These are phyloP conservation scores for Trematocara marginatum DNA, from an alignment of 2,113 vertebrate species.

Conservation along the genomic window DNA sequence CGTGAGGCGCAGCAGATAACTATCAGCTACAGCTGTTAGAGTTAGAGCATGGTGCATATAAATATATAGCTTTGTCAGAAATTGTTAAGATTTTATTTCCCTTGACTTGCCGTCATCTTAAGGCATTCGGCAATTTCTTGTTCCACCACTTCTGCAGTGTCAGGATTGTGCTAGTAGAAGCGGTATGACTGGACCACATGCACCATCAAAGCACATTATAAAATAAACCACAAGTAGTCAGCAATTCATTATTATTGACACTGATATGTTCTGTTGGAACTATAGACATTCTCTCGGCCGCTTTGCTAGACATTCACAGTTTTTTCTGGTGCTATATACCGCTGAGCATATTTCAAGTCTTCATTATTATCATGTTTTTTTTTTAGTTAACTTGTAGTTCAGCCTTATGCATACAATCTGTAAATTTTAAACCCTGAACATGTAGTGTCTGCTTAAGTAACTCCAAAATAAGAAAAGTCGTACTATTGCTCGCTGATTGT, in stretches of 20 bases:
- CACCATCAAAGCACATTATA: not conserved
- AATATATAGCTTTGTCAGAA: not conserved
- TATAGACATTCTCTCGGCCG: rapidly evolving
- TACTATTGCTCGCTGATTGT: not conserved
- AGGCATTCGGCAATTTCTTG: not conserved
- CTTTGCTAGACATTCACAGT: not conserved
- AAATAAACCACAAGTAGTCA: not conserved
- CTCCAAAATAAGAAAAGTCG: not conserved
- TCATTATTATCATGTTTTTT: not conserved
- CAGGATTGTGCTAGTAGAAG: not conserved
- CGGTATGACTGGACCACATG: not conserved
- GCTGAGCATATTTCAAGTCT: not conserved
- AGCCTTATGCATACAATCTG: not conserved
- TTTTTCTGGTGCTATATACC: not conserved
- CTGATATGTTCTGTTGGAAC: not conserved
- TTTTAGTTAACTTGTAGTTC: not conserved
- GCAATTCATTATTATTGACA: rapidly evolving
- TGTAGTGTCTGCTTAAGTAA: not conserved
- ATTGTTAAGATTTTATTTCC: not conserved
- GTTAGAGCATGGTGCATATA: not conserved
- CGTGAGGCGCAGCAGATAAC: not conserved
- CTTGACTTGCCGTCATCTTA: not conserved
- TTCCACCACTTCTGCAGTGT: not conserved
- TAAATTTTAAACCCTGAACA: not conserved
- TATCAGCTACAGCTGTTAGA: not conserved